Evolutionary conservation across 2,888 invertebrate species (phyloP).

Genomic region (Theristus sp.): DNA sequence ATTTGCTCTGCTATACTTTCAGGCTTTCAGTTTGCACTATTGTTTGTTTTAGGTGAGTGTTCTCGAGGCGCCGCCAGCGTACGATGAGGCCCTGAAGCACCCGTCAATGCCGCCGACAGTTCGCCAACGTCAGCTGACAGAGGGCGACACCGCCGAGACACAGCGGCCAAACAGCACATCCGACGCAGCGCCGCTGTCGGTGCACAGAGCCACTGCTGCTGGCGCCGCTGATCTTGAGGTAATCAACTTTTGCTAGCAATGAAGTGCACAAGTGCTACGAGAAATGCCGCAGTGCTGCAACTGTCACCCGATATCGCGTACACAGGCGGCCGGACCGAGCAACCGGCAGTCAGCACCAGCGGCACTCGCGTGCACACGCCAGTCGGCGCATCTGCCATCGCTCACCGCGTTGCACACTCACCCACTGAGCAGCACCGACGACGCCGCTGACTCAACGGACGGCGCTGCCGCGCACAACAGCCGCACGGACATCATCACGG

Average conservation of each 20-base stretch:
- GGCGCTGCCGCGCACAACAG: too few species aligned
- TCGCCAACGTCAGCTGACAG: not conserved
- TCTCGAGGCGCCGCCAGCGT: slow-evolving; percentile 23
- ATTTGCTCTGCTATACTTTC: too few species aligned
- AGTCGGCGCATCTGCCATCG: not conserved
- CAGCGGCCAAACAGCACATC: not conserved
- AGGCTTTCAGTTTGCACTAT: too few species aligned
- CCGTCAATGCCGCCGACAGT: slow-evolving; percentile 11
- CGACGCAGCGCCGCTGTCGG: not conserved
- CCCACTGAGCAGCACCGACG: not conserved
- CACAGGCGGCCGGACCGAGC: not conserved
- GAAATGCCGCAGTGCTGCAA: not conserved
- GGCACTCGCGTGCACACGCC: not conserved
- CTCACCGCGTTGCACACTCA: not conserved
- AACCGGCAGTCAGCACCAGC: not conserved
- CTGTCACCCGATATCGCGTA: not conserved
- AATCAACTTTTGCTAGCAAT: not conserved
- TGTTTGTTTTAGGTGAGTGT: slow-evolving; percentile 14
- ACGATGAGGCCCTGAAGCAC: slow-evolving; percentile 22
- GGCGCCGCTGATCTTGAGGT: too few species aligned
- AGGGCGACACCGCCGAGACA: too few species aligned
- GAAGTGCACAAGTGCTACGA: not conserved
- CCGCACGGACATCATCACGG: too few species aligned
- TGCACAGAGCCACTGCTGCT: too few species aligned
- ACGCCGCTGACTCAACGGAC: not conserved